Evolutionary conservation across 2,888 invertebrate species (phyloP).

Genomic region (Deilephila porcellus): DNA sequence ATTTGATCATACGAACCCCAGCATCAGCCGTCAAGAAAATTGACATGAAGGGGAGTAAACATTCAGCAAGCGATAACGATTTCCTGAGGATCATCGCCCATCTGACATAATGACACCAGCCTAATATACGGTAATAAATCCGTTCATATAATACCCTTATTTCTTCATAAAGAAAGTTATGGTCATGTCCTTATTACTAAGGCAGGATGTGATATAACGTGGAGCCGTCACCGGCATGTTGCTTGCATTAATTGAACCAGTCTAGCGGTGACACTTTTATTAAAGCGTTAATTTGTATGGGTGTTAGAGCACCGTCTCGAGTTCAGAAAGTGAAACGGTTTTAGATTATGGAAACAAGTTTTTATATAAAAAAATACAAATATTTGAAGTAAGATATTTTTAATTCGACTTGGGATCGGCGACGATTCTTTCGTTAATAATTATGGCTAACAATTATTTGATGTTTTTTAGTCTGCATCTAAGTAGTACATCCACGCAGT

Average conservation of each 20-base stretch:
- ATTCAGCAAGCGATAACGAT: not conserved
- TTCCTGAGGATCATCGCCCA: not conserved
- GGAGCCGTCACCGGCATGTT: conserved; percentile 35
- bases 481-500: too few species aligned
- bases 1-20: not conserved
- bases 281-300: conserved; percentile 38
- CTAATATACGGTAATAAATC: conserved; percentile 15
- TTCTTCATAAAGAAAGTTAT: conserved; percentile 35
- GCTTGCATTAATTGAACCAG: conserved; percentile 55
- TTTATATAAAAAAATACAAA: too few species aligned
- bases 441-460: too few species aligned
- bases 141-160: conserved; percentile 28
- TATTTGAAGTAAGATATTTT: too few species aligned
- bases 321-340: conserved; percentile 26
- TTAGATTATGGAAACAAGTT: not conserved
- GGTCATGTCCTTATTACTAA: conserved; percentile 31
- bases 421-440: too few species aligned
- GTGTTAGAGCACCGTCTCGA: conserved; percentile 8
- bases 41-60: not conserved
- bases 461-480: too few species aligned
- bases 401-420: too few species aligned
- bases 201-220: conserved; percentile 29
- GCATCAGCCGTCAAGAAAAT: conserved; percentile 1
- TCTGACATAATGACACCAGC: not conserved
- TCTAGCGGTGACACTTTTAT: conserved; percentile 42